A percentile compares a stretch with the other conserved stretches of the same genome.
These are phyloP conservation scores for Erpornis zantholeuca DNA, from an alignment of 2,113 vertebrate genomes.

Conservation along the genomic window DNA sequence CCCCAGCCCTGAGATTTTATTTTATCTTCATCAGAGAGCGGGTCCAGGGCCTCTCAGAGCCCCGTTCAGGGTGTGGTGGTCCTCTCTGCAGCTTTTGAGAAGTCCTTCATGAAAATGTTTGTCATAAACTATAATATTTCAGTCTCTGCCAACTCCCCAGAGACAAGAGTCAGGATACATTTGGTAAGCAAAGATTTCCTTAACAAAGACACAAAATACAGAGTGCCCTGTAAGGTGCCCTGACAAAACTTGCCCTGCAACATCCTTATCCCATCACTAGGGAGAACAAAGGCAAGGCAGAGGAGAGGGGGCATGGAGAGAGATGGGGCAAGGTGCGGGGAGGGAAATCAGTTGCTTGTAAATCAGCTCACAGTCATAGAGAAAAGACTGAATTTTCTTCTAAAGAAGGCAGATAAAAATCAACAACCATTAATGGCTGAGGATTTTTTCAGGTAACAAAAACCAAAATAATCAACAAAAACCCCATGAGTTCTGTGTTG, in stretches of 20 bases:
- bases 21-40: too few relatives aligned
- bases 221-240: background rate
- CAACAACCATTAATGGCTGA: background rate
- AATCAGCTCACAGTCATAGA: background rate
- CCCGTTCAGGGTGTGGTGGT: too few relatives aligned
- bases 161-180: background rate
- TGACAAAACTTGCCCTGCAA: background rate
- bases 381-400: background rate
- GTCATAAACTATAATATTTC: too few relatives aligned
- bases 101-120: too few relatives aligned
- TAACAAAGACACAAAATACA: background rate
- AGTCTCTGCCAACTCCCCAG: background rate
- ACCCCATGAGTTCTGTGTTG: background rate
- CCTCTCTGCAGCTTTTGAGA: too few relatives aligned
- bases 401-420: background rate
- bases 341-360: background rate
- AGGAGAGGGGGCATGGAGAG: too few relatives aligned
- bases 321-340: rapidly evolving
- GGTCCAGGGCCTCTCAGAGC: too few relatives aligned
- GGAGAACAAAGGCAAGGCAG: background rate
- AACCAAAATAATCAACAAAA: background rate
- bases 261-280: background rate
- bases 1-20: too few relatives aligned
- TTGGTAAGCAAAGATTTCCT: background rate
- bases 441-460: background rate